Evolutionary conservation across 2,888 invertebrate species (phyloP), one percentile per base, ranked within the genome.

Genomic region (Thumatha senex): DNA sequence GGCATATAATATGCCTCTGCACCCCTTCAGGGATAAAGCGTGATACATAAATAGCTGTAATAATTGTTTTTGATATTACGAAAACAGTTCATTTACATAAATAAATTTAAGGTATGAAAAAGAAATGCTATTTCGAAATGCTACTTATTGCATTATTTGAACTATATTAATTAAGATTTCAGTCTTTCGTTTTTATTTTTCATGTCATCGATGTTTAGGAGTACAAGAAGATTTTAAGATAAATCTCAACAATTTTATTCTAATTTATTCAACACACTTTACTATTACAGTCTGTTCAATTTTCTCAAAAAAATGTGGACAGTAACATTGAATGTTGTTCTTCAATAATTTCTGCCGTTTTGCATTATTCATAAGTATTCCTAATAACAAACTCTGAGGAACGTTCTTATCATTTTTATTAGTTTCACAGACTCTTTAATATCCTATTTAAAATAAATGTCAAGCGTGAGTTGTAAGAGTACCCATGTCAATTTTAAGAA

Each of bases 281-380:
- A 43, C 42, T 43, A 44, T 24, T 13, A 12, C 35, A 44, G 44
- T 29, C 35, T 34, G 10, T 35, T 29, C 29, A 44, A 29, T 35
- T 35, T 35, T 24, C 43, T 35, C 7, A 44, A 44, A 44, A 43
- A 39, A 54, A 58, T 45, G 36, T 42, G 39, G 54, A 56, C 49
- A 49, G 44, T 53, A 49, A 56, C 56, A 46, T 29, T 39, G 48
- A 36, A 24, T 50, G 48, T 61, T 58, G 51, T 61, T 56, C 46
- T 56, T 54, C 62, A 64, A 64, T 55, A 53, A 61, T 53, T 63
- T 67, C 57, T 54, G 42, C 40, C 54, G 48, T 46, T 60, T 62
- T 66, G 58, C 50, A 69, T 69, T 67, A 69, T 69, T 69, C 67
- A 69, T 67, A 65, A 67, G 65, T 55, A 50, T 46, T 46, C 63